Evolutionary conservation across 2,888 invertebrate species (phyloP).

Genomic region (Heliconius cydno): DNA sequence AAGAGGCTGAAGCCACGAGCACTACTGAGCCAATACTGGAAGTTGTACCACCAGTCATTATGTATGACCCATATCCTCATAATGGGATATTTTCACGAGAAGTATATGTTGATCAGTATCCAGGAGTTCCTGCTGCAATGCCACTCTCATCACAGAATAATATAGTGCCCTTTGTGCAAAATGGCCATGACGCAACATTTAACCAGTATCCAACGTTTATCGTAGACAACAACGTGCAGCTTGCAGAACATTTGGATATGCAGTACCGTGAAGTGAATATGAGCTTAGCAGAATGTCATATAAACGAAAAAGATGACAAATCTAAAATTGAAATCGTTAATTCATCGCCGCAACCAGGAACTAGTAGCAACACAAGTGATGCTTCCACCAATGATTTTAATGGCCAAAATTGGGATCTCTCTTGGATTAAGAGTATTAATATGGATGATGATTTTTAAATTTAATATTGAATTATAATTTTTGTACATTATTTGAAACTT

Average conservation of each 20-base stretch:
- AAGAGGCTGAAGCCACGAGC: constrained; percentile 61
- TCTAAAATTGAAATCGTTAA: constrained; percentile 39
- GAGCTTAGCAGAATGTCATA: constrained; percentile 51
- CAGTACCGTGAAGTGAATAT: constrained; percentile 53
- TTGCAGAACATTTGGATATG: constrained; percentile 47
- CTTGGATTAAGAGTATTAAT: constrained; percentile 64
- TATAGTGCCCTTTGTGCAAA: constrained; percentile 45
- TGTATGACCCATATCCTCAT: constrained; percentile 54
- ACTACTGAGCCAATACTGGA: constrained; percentile 60
- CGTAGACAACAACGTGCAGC: constrained; percentile 44
- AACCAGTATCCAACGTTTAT: constrained; percentile 51
- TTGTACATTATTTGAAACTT: not conserved
- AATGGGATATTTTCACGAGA: constrained; percentile 53
- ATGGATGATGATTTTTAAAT: constrained; percentile 59
- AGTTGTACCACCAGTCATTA: constrained; percentile 47
- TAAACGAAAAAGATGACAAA: constrained; percentile 21
- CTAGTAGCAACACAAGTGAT: constrained; percentile 39
- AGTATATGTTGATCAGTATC: constrained; percentile 56
- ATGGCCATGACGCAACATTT: constrained; percentile 43
- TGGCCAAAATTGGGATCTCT: constrained; percentile 63
- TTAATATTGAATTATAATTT: constrained; percentile 39
- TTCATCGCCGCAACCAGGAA: constrained; percentile 46
- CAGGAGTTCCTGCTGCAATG: constrained; percentile 49
- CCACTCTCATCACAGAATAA: constrained; percentile 43
- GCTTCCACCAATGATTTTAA: constrained; percentile 46